Evolutionary conservation across 2,113 vertebrate species (phyloP), one percentile per base, ranked within the genome.

Genomic region (Tonatia bakeri): DNA sequence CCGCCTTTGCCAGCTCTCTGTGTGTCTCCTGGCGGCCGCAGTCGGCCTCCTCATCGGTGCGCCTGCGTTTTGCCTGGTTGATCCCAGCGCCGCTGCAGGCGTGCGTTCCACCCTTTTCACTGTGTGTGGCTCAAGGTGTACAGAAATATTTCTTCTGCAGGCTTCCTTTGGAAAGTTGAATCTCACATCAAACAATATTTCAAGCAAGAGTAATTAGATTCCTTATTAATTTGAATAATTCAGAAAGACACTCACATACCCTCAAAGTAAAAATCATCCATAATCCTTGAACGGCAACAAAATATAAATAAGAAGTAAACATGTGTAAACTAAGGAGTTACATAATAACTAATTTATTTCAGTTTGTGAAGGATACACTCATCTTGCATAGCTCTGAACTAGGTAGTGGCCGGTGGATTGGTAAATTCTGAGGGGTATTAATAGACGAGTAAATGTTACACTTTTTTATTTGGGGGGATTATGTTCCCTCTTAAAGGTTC

Each of bases 151-250:
- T 93, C 6, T 88, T 43, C 52, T 52, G 26, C 14, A 86, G 17
- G 10, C 59, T 94, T 90, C 59, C 65, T 86, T 90, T 77, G 77
- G 31, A 91, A 81, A 52, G 43, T 17, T 47, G 3, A 77, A 31
- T 47, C 45, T 87, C 52, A 19, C 67, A 52, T 91, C 59, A 77
- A 77, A 45, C 43, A 91, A 40, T 61, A 65, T 82, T 54, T 33
- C 47, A 91, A 91, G 13, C 31, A 75, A 81, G 14, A 28, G 47
- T 83, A 56, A 47, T 80, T 72, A 86, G 72, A 40, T 85, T 75
- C 28, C 22, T 89, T 72, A 93, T 84, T 50, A 70, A 90, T 43
- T 81, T 61, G 6, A 75, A 75, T 90, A 65, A 22, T 79, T 64
- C 36, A 33, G 36, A 52, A 67, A 79, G 54, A 77, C 47, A 64